Base-by-base conservation (phyloP, 2,113 vertebrate genomes). In the Onychostruthus taczanowskii region DNA sequence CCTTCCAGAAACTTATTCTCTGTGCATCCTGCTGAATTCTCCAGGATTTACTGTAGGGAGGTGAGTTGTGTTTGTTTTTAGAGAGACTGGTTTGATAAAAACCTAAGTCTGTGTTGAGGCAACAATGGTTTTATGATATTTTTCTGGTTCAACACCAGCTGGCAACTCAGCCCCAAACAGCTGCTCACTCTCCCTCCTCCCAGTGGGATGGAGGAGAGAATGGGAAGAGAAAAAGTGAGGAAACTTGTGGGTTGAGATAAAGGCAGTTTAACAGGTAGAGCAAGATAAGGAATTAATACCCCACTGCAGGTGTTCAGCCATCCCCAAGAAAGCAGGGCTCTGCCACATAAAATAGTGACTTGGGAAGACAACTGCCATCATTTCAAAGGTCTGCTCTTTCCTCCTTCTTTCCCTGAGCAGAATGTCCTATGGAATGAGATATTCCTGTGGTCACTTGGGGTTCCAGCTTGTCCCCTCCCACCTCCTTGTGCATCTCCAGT, bases 371-470 rank as follows among this genome's bases (percentile, higher is more conserved):
- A 49, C 23, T 1, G 5, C 5, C 7, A 11, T 23, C 15, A 16
- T 15, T 84, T 43, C 15, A 33, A 56, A 56, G 18, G 18, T 17
- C 26, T 63, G 18, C 8, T 33, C 35, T 49, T 55, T 56, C 24
- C 21, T 69, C 24, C 31, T 39, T 26, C 27, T 69, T 55, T 43
- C 5, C 15, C 15, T 0, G 43, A 43, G 18, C 35, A 33, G 0
- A 1, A 43, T 37, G 12, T 12, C 18, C 5, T 11, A 37, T 43
- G 26, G 21, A 43, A 23, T 7, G 15, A 56, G 44, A 56, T 21
- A 43, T 43, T 7, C 22, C 41, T 63, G 26, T 33, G 72, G 18
- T 56, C 31, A 43, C 3, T 1, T 28, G 35, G 18, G n/a, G 7
- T 49, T 55, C 41, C 11, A 14, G 14, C 43, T 72, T 35, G 47